phyloP scores from a whole-genome alignment of 2,113 vertebrate genomes.

The Trogon melanurus region DNA sequence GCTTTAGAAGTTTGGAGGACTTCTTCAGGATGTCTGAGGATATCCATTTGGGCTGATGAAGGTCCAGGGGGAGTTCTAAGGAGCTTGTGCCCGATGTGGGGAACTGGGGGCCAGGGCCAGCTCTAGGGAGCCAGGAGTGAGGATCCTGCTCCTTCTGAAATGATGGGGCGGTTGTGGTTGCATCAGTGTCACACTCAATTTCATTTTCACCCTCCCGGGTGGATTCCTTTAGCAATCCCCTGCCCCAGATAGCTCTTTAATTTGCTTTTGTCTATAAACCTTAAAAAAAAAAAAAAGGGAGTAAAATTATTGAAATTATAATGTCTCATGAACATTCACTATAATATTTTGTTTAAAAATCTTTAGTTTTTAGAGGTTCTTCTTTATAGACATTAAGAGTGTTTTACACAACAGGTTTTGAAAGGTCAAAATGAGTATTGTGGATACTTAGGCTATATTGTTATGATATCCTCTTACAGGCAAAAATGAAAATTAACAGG shows the following conservation, averaged over 20 bases:
- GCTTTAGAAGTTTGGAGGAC: background rate
- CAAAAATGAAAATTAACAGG: background rate
- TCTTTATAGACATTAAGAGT: background rate
- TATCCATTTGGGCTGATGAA: background rate
- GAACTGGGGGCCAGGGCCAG: background rate
- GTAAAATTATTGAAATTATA: background rate
- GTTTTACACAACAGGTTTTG: background rate
- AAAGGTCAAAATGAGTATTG: background rate
- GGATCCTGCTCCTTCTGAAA: background rate
- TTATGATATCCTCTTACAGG: background rate
- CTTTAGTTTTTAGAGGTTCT: background rate
- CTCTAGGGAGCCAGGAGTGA: rapidly evolving
- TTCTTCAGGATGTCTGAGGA: background rate
- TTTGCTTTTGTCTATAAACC: background rate
- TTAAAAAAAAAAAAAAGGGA: background rate
- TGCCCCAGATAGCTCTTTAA: background rate
- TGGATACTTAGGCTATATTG: background rate
- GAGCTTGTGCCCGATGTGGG: background rate
- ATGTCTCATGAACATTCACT: background rate
- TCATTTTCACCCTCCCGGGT: background rate
- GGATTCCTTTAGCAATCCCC: background rate
- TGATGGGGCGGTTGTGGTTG: background rate
- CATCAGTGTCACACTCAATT: background rate
- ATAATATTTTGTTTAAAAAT: background rate
- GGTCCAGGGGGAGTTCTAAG: background rate